Percentiles rank a stretch among this genome's conserved stretches.
Evolutionary conservation across 1,140 invertebrate species (phyloP).

Genomic region (Protaetia brevitarsis): DNA sequence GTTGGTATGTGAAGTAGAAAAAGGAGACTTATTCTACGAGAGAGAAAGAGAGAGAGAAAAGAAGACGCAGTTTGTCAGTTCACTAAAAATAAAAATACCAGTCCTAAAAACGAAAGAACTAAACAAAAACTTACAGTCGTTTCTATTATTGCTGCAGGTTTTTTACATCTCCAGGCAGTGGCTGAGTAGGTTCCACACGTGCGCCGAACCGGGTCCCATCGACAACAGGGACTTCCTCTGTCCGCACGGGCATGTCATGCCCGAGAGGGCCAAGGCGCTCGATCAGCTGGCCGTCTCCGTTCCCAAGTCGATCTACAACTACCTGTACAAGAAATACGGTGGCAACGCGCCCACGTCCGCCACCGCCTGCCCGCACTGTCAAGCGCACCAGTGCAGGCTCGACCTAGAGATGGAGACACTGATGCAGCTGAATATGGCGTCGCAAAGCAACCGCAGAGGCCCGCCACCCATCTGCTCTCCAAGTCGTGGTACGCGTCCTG

Average conservation of each 20-base stretch:
- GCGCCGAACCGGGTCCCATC: slow-evolving; percentile 94
- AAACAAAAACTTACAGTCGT: no score
- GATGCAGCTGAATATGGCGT: slow-evolving; percentile 65
- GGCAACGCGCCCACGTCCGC: slow-evolving; percentile 78
- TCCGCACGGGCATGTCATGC: slow-evolving; percentile 82
- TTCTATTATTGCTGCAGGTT: background rate
- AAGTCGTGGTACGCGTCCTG: slow-evolving; percentile 88
- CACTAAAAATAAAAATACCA: no score
- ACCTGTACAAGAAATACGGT: slow-evolving; percentile 62
- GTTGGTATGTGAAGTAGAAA: no score
- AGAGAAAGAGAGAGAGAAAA: no score
- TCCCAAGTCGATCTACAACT: slow-evolving; percentile 58
- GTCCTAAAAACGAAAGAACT: no score
- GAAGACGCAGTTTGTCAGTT: no score
- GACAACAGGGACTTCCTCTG: slow-evolving; percentile 95
- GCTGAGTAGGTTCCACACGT: slow-evolving; percentile 90
- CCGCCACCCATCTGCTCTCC: slow-evolving; percentile 73
- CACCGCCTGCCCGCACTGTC: slow-evolving; percentile 74
- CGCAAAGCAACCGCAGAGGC: slow-evolving; percentile 57
- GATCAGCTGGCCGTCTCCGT: slow-evolving; percentile 67
- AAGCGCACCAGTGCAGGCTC: slow-evolving; percentile 65
- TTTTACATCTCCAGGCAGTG: slow-evolving; percentile 85
- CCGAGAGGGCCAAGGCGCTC: slow-evolving; percentile 66
- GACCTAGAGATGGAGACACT: slow-evolving; percentile 74
- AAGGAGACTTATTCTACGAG: no score